Evolutionary conservation across 1,140 invertebrate genomes (phyloP).

Genomic region (Maniola jurtina): DNA sequence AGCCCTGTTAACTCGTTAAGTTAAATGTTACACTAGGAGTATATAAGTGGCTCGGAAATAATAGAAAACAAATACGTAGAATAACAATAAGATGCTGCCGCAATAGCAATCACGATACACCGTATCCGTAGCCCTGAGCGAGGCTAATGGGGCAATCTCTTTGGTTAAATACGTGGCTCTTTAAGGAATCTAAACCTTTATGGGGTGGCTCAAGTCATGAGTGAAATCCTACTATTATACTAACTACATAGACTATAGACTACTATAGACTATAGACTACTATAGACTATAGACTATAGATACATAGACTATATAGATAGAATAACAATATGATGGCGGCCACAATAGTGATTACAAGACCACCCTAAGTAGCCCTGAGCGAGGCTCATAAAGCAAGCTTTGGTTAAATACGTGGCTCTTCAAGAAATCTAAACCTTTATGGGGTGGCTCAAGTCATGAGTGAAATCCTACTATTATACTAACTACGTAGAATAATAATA

Average conservation of each 20-base stretch:
- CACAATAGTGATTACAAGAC: not conserved
- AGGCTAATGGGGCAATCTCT: constrained; percentile 16
- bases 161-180: constrained; percentile 14
- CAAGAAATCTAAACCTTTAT: constrained; percentile 18
- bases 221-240: not conserved
- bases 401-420: constrained; percentile 13
- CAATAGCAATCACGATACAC: not conserved
- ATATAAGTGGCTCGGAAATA: not conserved
- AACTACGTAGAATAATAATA: too few relatives aligned
- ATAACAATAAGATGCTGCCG: not conserved
- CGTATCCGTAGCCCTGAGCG: not conserved
- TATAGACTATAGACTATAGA: too few relatives aligned
- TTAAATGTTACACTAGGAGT: too few relatives aligned
- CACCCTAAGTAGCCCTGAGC: not conserved
- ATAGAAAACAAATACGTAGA: constrained; percentile 1
- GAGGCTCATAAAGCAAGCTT: constrained; percentile 13
- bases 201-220: not conserved
- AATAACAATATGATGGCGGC: not conserved
- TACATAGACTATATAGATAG: too few relatives aligned
- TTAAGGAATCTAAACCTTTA: constrained; percentile 19
- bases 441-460: not conserved
- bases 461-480: too few relatives aligned
- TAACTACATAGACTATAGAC: too few relatives aligned
- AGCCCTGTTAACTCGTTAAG: too few relatives aligned
- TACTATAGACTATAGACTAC: too few relatives aligned